Conservation (phyloP, 2,797 vertebrate species). For the Myotis daubentonii region DNA sequence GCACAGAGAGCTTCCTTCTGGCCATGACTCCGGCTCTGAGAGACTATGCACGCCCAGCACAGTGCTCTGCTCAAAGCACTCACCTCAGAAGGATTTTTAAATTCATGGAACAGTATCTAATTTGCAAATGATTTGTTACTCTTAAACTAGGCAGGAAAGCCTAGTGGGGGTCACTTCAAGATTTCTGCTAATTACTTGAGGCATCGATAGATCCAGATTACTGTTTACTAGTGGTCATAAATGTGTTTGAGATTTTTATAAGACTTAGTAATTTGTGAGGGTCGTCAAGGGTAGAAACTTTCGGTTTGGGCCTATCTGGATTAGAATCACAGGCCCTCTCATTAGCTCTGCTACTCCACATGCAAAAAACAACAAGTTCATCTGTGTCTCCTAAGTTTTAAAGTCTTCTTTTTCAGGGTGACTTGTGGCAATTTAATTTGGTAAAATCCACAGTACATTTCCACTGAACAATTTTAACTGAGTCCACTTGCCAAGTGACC, state of each 20-base stretch:
- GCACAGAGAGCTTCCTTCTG: neutral
- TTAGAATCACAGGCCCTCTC: neutral
- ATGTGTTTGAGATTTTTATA: slow-evolving; percentile 14
- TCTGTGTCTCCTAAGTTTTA: neutral
- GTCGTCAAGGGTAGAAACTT: neutral
- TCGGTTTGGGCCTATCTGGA: neutral
- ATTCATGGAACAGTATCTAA: neutral
- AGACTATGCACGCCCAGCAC: rapidly evolving
- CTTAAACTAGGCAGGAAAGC: slow-evolving; percentile 50
- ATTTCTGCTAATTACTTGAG: neutral
- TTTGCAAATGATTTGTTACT: neutral
- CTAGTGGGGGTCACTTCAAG: neutral
- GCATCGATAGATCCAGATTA: neutral
- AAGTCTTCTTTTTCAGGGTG: neutral
- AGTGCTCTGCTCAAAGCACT: neutral
- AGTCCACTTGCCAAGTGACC: neutral
- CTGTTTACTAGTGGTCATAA: neutral
- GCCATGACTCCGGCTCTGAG: neutral
- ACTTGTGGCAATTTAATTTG: neutral
- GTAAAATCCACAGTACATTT: neutral
- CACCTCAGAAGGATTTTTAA: neutral
- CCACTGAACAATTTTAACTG: neutral
- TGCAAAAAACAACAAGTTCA: neutral
- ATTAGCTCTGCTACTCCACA: neutral
- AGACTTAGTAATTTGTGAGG: neutral